phyloP scores from a whole-genome alignment of 2,113 vertebrate genomes.

The Acrocephalus kingi region DNA sequence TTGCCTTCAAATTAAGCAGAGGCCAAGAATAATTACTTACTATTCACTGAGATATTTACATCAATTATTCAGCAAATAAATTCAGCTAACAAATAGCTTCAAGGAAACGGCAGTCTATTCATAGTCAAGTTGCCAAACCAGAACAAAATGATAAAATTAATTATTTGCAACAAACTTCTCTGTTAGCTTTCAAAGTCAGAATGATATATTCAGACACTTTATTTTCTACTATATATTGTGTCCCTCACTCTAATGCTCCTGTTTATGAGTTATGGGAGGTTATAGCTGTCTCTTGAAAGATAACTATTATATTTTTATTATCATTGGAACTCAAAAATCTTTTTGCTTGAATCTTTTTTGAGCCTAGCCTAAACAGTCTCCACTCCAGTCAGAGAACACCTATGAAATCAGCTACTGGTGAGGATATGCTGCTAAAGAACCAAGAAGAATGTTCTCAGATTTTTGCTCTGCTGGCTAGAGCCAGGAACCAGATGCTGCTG shows the following conservation, averaged over 20 bases:
- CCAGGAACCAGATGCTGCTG: neutral
- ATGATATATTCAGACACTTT: conserved; percentile 2
- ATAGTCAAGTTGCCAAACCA: neutral
- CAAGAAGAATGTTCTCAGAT: neutral
- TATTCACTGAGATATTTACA: conserved; percentile 24
- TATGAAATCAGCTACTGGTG: neutral
- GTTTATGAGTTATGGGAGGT: neutral
- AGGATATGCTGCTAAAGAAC: neutral
- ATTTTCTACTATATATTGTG: neutral
- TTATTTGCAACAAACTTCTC: conserved; percentile 4
- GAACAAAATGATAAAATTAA: conserved; percentile 34
- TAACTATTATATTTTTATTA: neutral
- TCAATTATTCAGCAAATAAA: conserved; percentile 48
- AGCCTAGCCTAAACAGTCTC: neutral
- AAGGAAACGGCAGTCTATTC: conserved; percentile 15
- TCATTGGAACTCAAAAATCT: neutral
- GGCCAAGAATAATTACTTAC: conserved; percentile 23
- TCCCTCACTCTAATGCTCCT: neutral
- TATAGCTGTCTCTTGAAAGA: neutral
- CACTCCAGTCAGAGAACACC: neutral
- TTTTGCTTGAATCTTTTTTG: neutral
- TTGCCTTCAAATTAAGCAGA: conserved; percentile 1
- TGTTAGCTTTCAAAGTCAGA: conserved; percentile 12
- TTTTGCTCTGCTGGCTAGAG: neutral
- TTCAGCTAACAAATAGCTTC: conserved; percentile 29